These are phyloP conservation scores for Phaethornis superciliosus DNA, from an alignment of 2,113 vertebrate species.

Conservation along the genomic window DNA sequence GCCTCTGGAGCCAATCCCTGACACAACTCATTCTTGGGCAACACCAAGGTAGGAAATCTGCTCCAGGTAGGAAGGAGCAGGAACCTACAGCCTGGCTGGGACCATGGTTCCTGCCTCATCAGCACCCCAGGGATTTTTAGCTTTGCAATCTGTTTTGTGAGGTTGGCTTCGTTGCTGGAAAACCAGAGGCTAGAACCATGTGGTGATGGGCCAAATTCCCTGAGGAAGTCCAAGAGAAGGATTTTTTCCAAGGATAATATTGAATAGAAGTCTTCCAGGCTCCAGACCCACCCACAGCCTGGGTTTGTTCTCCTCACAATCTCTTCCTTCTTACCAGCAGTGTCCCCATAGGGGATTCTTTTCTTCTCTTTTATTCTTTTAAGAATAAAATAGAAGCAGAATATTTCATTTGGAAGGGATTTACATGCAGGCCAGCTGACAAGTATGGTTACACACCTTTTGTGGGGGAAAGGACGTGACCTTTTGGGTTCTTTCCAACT, in stretches of 20 bases:
- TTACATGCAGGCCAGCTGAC: background rate
- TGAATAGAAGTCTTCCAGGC: background rate
- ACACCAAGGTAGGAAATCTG: background rate
- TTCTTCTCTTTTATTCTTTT: too few relatives aligned
- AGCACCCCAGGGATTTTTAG: background rate
- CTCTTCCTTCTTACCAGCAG: background rate
- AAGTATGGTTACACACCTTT: background rate
- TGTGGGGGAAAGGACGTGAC: background rate
- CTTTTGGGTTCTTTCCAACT: background rate
- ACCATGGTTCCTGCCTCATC: background rate
- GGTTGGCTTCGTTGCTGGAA: background rate
- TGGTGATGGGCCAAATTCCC: background rate
- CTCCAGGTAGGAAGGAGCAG: background rate
- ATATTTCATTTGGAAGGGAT: background rate
- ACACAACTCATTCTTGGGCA: background rate
- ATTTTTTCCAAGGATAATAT: background rate
- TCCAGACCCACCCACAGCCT: background rate
- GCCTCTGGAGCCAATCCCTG: background rate
- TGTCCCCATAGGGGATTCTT: background rate
- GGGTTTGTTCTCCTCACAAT: background rate
- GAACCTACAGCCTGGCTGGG: background rate
- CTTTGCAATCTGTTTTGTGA: background rate
- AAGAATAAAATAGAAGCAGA: background rate
- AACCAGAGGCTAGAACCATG: fast-evolving
- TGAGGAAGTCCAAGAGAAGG: background rate